Percentiles rank a stretch among this genome's conserved stretches.
phyloP scores from a whole-genome alignment of 2,797 vertebrate genomes.

The Danio albolineatus region DNA sequence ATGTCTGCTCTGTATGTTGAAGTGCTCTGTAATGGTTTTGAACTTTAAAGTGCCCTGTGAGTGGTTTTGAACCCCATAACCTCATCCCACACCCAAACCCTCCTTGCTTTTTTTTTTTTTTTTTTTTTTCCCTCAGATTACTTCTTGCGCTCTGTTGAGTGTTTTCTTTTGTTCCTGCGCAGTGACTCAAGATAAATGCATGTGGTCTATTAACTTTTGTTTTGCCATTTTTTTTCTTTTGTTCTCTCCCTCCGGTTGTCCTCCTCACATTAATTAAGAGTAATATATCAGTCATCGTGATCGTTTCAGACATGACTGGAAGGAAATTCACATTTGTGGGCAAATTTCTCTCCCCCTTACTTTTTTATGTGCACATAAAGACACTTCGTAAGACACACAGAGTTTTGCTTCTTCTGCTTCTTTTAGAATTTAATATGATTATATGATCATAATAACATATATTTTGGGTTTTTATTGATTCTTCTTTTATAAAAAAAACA shows the following conservation, averaged over 20 bases:
- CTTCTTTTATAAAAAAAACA: too few species aligned
- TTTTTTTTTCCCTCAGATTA: neutral
- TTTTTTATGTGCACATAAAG: conserved; percentile 5
- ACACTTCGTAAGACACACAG: neutral
- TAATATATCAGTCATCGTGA: conserved; percentile 37
- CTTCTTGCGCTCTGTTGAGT: neutral
- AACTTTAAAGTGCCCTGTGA: neutral
- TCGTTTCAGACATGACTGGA: conserved; percentile 15
- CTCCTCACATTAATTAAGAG: conserved; percentile 25
- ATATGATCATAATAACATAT: too few species aligned
- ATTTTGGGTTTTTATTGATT: too few species aligned
- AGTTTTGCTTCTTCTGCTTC: neutral
- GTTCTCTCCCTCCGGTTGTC: neutral
- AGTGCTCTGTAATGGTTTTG: conserved; percentile 21
- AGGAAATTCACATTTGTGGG: conserved; percentile 26
- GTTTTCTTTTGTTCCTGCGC: conserved; percentile 30
- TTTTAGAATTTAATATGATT: neutral
- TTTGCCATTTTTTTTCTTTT: neutral
- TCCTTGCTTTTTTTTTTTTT: neutral
- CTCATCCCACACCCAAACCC: neutral
- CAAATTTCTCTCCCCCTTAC: neutral
- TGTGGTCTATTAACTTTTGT: conserved; percentile 12
- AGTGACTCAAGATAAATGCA: conserved; percentile 38
- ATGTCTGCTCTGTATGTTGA: neutral
- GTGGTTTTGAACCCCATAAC: conserved; percentile 20